A percentile compares a stretch with the other conserved stretches of the same genome.
Conservation (phyloP, 1,140 invertebrate genomes). For the Mycetomoellerius zeteki region DNA sequence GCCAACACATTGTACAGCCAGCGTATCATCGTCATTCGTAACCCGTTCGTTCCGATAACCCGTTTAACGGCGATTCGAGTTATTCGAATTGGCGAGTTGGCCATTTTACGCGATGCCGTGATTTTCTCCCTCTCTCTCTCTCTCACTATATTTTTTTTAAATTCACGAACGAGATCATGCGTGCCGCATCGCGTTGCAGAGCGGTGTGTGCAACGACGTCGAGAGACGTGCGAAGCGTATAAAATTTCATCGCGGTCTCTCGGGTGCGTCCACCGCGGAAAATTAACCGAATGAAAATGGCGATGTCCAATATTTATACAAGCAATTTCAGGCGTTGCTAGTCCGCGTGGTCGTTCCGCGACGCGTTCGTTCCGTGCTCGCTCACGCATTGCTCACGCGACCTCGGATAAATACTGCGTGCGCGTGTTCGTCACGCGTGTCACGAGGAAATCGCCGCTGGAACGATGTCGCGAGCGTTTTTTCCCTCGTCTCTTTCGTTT, state of each 20-base stretch:
- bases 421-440: slow-evolving; percentile 66
- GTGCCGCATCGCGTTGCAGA: slow-evolving; percentile 16
- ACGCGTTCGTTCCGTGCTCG: slow-evolving; percentile 16
- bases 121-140: background rate
- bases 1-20: slow-evolving; percentile 32
- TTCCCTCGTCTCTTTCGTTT: background rate
- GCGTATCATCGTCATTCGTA: slow-evolving; percentile 66
- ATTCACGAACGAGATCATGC: slow-evolving; percentile 32
- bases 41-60: slow-evolving; percentile 72
- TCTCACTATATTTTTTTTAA: background rate
- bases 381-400: slow-evolving; percentile 37
- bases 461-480: slow-evolving; percentile 10
- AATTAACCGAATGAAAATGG: slow-evolving; percentile 83
- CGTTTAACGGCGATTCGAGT: slow-evolving; percentile 67
- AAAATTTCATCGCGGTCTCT: slow-evolving; percentile 78
- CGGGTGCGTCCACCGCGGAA: slow-evolving; percentile 73
- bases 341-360: slow-evolving; percentile 43
- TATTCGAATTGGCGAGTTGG: slow-evolving; percentile 66
- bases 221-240: slow-evolving; percentile 74
- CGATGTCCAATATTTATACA: slow-evolving; percentile 83
- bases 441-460: background rate
- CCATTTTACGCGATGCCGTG: slow-evolving; percentile 61
- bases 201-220: slow-evolving; percentile 58
- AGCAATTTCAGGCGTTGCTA: slow-evolving; percentile 80
- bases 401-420: slow-evolving; percentile 42